Evolutionary conservation across 1,140 invertebrate genomes (phyloP).

Genomic region (Drosophila tristis): DNA sequence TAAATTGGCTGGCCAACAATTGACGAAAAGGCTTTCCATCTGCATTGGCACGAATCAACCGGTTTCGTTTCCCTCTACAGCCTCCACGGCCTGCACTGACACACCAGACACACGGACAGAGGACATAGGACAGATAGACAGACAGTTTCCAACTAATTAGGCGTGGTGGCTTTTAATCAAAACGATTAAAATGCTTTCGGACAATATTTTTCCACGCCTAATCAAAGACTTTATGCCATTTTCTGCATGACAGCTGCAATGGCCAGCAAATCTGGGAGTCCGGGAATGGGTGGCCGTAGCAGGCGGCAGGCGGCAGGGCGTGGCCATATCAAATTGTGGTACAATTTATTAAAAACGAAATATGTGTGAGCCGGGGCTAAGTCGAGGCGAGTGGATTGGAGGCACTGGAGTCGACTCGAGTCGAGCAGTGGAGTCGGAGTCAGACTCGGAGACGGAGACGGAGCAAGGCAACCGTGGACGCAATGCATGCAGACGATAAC

Average conservation of each 20-base stretch:
- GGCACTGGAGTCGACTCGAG: not conserved
- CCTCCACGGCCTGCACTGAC: too few relatives aligned
- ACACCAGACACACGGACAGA: not conserved
- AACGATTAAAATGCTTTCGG: slow-evolving; percentile 82
- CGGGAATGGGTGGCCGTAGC: slow-evolving; percentile 33
- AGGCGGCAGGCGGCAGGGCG: slow-evolving; percentile 42
- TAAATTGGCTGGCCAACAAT: slow-evolving; percentile 73
- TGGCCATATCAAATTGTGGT: slow-evolving; percentile 81
- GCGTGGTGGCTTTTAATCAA: slow-evolving; percentile 82
- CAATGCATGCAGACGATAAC: slow-evolving; percentile 60
- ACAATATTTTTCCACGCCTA: slow-evolving; percentile 83
- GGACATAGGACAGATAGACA: not conserved
- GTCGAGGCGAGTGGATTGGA: slow-evolving; percentile 32
- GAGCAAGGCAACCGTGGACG: slow-evolving; percentile 12
- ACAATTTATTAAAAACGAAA: slow-evolving; percentile 83
- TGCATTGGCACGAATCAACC: slow-evolving; percentile 43
- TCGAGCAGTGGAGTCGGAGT: slow-evolving; percentile 7
- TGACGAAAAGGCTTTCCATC: slow-evolving; percentile 72
- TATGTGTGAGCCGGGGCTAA: slow-evolving; percentile 67
- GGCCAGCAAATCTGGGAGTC: slow-evolving; percentile 26
- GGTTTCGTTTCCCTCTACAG: slow-evolving; percentile 24
- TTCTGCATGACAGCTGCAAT: slow-evolving; percentile 78
- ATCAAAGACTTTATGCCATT: slow-evolving; percentile 78
- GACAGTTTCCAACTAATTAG: slow-evolving; percentile 77
- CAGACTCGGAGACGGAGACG: not conserved